A percentile compares a stretch with the other conserved stretches of the same genome.
phyloP scores from a whole-genome alignment of 2,888 invertebrate species.

The Lysandra coridon region DNA sequence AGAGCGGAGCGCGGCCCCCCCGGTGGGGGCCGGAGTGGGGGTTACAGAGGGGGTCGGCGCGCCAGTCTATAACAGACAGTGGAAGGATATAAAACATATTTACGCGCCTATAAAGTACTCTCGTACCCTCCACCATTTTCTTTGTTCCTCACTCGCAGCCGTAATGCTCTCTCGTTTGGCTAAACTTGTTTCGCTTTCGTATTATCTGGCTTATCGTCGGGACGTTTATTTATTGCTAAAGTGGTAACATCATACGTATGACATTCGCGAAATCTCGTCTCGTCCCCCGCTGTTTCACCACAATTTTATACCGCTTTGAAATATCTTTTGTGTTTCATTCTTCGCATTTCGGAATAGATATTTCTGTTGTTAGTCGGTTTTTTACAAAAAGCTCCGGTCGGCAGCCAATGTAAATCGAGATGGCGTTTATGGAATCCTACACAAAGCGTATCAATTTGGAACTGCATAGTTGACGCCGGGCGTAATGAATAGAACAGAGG shows the following conservation, averaged over 20 bases:
- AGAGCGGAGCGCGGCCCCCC: slow-evolving; percentile 75
- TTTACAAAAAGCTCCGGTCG: slow-evolving; percentile 2
- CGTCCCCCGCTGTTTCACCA: neutral
- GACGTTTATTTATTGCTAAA: slow-evolving; percentile 75
- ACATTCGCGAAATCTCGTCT: slow-evolving; percentile 24
- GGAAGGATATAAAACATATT: slow-evolving; percentile 81
- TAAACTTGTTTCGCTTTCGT: slow-evolving; percentile 78
- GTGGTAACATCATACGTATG: slow-evolving; percentile 56
- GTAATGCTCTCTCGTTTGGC: slow-evolving; percentile 79
- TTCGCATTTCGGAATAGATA: neutral
- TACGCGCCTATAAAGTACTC: slow-evolving; percentile 82
- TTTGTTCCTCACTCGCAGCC: slow-evolving; percentile 78
- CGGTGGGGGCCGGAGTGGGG: slow-evolving; percentile 48
- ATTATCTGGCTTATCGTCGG: slow-evolving; percentile 76
- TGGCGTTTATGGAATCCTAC: neutral
- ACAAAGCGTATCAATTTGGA: slow-evolving; percentile 46
- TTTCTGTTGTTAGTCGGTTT: neutral
- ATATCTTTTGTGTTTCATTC: slow-evolving; percentile 11
- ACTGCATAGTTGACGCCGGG: slow-evolving; percentile 55
- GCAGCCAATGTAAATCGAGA: slow-evolving; percentile 9
- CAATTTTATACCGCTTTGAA: neutral
- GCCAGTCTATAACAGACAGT: slow-evolving; percentile 80
- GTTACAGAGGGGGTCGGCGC: slow-evolving; percentile 62
- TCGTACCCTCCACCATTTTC: slow-evolving; percentile 79
- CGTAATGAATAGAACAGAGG: slow-evolving; percentile 58